Evolutionary conservation across 53 echinoderm and acorn worm species (phyloP).

Genomic region (Arbacia lixula): DNA sequence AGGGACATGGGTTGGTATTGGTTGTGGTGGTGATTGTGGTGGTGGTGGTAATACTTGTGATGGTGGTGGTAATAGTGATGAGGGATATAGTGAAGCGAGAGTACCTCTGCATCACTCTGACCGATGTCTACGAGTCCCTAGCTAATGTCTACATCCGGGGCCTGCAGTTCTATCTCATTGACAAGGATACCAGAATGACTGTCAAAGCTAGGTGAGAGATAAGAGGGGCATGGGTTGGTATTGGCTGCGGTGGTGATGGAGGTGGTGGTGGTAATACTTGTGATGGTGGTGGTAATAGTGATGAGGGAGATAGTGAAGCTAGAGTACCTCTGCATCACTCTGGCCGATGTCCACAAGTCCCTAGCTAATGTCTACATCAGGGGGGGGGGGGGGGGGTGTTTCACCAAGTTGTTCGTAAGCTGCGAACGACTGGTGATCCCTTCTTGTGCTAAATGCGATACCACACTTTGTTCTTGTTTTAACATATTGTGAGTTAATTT

Average conservation of each 20-base stretch:
- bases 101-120: constrained; percentile 83
- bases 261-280: background rate
- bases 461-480: no score
- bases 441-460: no score
- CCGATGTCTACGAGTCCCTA: constrained; percentile 80
- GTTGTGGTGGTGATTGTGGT: background rate
- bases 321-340: constrained; percentile 86
- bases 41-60: background rate
- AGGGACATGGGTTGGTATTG: no score
- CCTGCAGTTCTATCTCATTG: constrained; percentile 69
- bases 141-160: constrained; percentile 79
- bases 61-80: background rate
- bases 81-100: no score
- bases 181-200: constrained; percentile 69
- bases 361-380: constrained; percentile 84
- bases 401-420: no score
- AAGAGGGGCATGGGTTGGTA: background rate
- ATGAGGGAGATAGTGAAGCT: no score
- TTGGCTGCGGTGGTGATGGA: background rate
- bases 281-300: constrained; percentile 2
- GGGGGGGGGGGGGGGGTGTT: constrained; percentile 1
- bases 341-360: constrained; percentile 81
- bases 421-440: no score
- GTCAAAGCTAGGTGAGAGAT: constrained; percentile 69
- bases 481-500: no score